Base-by-base conservation (phyloP, 2,888 invertebrate genomes). In the Stenurella melanura region DNA sequence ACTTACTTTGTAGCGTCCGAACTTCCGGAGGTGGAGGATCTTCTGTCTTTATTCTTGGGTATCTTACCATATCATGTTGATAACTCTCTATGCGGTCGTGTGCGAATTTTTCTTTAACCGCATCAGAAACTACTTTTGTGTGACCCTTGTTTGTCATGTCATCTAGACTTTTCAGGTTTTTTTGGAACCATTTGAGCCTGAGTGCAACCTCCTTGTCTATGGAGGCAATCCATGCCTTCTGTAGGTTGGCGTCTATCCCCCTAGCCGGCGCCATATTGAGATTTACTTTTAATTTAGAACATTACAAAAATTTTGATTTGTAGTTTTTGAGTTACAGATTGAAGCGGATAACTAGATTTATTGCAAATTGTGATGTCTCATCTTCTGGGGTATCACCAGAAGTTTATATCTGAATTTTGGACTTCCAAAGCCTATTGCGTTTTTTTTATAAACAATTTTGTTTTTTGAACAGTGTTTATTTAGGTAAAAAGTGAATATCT, bases 141-240 rank as follows among this genome's bases (percentile, higher is more conserved):
- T 81, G 80, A 6, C 80, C 82, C 70, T 85, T 83, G 67, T 87
- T 85, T 3, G 86, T 84, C 18, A 86, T 84, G 64, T 85, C 87
- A 18, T 87, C 82, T 60, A 89, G 76, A 11, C 87, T 80, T 0
- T 83, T 80, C 81, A 89, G 86, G 80, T 90, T 89, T 73, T 82
- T 86, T 58, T 83, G 81, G 78, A 89, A 90, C 90, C 90, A 90
- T 78, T 86, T 86, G 34, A 89, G 76, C 34, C 89, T 85, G 30
- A 89, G 79, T 11, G 79, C 78, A 63, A 87, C 84, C 79, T 90
- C 89, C 77, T 88, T 89, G 74, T 86, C 85, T 11, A 87, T 86
- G 10, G 83, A 78, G 19, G 83, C 78, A 0, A 77, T 76, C 86
- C 85, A 86, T 9, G 82, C 79, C 15, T 82, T 80, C 68, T 83